Conservation (phyloP, 2,113 vertebrate species). For the Chaenocephalus aceratus region DNA sequence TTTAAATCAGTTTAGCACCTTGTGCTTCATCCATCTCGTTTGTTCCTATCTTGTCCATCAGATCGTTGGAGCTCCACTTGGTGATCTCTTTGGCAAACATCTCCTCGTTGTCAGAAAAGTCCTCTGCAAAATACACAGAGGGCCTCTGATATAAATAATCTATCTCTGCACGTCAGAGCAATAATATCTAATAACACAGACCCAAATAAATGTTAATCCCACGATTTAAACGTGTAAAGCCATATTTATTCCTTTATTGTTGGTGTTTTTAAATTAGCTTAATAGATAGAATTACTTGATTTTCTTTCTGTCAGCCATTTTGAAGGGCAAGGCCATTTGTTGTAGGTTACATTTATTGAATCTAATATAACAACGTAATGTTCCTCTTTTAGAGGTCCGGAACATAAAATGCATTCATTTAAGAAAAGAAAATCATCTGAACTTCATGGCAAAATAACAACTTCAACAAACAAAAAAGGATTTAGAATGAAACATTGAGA, state of each 20-base stretch:
- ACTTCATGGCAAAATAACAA: background rate
- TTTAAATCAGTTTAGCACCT: slow-evolving; percentile 70
- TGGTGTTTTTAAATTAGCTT: background rate
- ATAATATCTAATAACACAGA: background rate
- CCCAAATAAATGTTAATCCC: background rate
- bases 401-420: background rate
- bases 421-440: background rate
- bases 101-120: slow-evolving; percentile 93
- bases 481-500: background rate
- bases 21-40: slow-evolving; percentile 88
- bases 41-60: slow-evolving; percentile 97
- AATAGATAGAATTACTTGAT: background rate
- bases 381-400: background rate
- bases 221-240: background rate
- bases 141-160: background rate
- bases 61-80: slow-evolving; percentile 96
- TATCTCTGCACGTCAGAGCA: background rate
- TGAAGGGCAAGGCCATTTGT: background rate
- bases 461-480: background rate
- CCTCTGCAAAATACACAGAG: slow-evolving; percentile 83
- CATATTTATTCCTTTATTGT: background rate
- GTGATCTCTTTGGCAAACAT: slow-evolving; percentile 93
- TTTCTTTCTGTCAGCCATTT: background rate
- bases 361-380: background rate
- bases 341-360: background rate